Conservation (phyloP, 92 coral and sea anemone genomes). For the Chrysogorgia sp. region DNA sequence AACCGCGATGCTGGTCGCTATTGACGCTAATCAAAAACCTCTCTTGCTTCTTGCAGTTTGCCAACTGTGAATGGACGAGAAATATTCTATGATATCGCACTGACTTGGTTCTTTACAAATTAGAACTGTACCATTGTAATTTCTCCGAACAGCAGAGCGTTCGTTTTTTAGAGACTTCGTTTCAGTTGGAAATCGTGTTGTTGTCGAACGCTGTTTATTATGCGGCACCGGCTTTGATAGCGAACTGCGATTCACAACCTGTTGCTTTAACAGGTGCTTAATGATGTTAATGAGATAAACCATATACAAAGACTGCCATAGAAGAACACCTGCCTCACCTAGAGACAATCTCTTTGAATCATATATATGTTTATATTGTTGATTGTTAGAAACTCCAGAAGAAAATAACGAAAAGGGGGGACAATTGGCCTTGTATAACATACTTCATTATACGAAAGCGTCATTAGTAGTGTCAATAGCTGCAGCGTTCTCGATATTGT, state of each 20-base stretch:
- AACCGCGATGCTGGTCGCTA: too few species aligned
- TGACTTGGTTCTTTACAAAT: neutral
- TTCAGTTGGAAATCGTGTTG: neutral
- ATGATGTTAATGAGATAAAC: conserved; percentile 3
- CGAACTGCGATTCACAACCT: conserved; percentile 13
- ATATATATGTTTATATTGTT: neutral
- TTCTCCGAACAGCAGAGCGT: neutral
- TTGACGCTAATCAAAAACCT: too few species aligned
- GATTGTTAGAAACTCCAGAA: too few species aligned
- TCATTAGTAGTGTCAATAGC: too few species aligned
- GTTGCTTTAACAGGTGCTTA: conserved; percentile 35
- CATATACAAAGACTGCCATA: neutral
- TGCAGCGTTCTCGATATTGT: too few species aligned
- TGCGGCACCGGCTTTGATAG: neutral
- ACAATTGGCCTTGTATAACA: too few species aligned
- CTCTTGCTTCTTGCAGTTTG: too few species aligned
- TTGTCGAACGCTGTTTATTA: conserved; percentile 17
- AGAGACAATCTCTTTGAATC: conserved; percentile 16
- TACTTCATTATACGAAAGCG: too few species aligned
- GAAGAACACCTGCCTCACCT: conserved; percentile 19
- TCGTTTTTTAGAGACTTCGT: neutral
- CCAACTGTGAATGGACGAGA: too few species aligned
- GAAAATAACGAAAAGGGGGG: too few species aligned
- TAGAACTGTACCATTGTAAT: too few species aligned
- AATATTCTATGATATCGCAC: too few species aligned